Evolutionary conservation across 2,113 vertebrate genomes (phyloP).

Genomic region (Murina feae): DNA sequence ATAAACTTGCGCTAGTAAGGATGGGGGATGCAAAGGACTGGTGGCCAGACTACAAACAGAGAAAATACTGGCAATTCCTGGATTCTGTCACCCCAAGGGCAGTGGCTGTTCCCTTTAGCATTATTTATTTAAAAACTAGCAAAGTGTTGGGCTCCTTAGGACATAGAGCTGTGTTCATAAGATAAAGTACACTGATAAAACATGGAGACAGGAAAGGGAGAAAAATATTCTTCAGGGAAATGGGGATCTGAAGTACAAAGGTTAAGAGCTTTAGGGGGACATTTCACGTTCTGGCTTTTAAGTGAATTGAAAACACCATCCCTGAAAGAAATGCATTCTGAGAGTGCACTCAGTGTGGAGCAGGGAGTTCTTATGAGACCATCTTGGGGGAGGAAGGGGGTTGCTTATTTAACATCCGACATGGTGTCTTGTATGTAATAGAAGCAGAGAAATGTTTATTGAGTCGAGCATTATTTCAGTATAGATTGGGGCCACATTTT

Average conservation of each 20-base stretch:
- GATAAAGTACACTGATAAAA: slow-evolving; percentile 56
- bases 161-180: slow-evolving; percentile 48
- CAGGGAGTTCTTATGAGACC: not conserved
- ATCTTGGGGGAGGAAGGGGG: not conserved
- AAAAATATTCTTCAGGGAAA: slow-evolving; percentile 55
- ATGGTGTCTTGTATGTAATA: not conserved
- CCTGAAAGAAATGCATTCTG: slow-evolving; percentile 53
- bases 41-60: slow-evolving; percentile 28
- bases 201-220: not conserved
- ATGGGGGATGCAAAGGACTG: not conserved
- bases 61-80: slow-evolving; percentile 15
- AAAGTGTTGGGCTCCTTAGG: slow-evolving; percentile 1
- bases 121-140: slow-evolving; percentile 42
- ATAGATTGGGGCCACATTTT: not conserved
- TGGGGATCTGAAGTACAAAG: slow-evolving; percentile 43
- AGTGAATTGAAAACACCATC: slow-evolving; percentile 60
- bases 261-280: slow-evolving; percentile 56
- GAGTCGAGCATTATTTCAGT: slow-evolving; percentile 16
- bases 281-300: slow-evolving; percentile 55
- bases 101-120: slow-evolving; percentile 4
- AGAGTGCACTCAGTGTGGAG: slow-evolving; percentile 7
- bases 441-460: not conserved
- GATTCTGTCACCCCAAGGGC: not conserved
- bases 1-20: slow-evolving; percentile 59
- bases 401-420: slow-evolving; percentile 19